Percentiles rank a stretch among this genome's conserved stretches.
Conservation (phyloP, 35 echinoderm and acorn worm genomes). For the Heliocidaris erythrogramma region DNA sequence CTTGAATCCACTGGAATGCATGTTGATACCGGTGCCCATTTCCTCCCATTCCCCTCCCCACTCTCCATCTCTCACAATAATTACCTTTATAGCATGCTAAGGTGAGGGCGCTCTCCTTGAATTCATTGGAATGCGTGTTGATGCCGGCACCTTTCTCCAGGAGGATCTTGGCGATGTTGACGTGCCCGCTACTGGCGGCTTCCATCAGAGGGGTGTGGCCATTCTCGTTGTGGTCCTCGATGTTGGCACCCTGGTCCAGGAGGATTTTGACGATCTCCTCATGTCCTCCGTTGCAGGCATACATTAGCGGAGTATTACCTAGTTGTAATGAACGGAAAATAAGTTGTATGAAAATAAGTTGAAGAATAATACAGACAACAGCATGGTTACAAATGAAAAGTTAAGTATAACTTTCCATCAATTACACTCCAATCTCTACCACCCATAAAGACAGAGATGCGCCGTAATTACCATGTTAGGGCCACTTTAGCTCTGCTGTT, state of each 20-base stretch:
- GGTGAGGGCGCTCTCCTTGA: constrained; percentile 95
- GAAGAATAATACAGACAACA: neutral
- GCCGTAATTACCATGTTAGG: no score
- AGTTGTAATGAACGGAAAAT: neutral
- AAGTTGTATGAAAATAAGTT: neutral
- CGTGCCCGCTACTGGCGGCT: constrained; percentile 88
- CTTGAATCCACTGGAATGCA: no score
- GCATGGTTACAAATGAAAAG: neutral
- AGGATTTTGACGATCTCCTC: constrained; percentile 85
- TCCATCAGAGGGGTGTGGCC: constrained; percentile 98
- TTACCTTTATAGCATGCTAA: constrained; percentile 96
- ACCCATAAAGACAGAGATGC: no score
- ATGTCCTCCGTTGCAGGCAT: constrained; percentile 91
- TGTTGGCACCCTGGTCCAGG: constrained; percentile 82
- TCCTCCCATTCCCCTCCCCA: no score
- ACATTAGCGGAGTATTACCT: constrained; percentile 97
- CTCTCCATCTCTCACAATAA: no score
- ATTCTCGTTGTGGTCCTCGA: constrained; percentile 98
- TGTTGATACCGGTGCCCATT: no score
- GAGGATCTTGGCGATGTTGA: constrained; percentile 81
- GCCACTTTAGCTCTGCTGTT: no score
- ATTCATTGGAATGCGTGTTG: constrained; percentile 95
- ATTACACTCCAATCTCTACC: no score
- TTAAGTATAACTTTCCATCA: neutral
- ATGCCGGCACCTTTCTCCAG: constrained; percentile 87